These are phyloP conservation scores for Calameuta idolon DNA, from an alignment of 2,888 invertebrate genomes.

Conservation along the genomic window DNA sequence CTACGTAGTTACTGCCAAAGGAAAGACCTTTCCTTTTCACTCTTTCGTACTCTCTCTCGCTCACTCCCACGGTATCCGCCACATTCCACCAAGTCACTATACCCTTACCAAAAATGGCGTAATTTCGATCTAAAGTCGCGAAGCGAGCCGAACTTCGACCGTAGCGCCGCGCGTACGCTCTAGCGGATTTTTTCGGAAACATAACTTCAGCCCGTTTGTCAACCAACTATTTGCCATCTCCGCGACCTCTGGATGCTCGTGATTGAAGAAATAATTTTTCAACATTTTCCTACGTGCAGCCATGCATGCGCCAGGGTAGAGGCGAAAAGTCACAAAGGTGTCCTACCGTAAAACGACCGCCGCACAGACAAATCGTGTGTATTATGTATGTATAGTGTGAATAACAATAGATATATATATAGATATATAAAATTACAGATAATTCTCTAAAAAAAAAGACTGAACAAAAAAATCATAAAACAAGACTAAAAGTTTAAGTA, in stretches of 20 bases:
- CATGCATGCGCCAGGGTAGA: slow-evolving; percentile 53
- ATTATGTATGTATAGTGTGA: background rate
- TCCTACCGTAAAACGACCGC: background rate
- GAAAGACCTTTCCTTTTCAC: background rate
- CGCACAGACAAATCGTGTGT: background rate
- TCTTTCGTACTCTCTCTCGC: background rate
- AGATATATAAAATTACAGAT: background rate
- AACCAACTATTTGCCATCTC: background rate
- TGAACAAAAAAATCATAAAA: background rate
- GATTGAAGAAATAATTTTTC: slow-evolving; percentile 9
- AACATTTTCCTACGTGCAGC: slow-evolving; percentile 51
- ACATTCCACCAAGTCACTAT: background rate
- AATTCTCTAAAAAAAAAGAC: background rate
- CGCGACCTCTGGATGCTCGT: background rate
- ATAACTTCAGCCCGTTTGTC: background rate
- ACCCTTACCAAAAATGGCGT: background rate
- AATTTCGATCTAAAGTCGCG: background rate
- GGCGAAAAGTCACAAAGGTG: background rate
- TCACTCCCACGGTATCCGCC: background rate
- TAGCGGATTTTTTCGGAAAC: background rate
- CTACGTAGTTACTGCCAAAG: background rate
- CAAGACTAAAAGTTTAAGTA: slow-evolving; percentile 29
- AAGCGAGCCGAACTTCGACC: background rate
- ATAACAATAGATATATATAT: background rate
- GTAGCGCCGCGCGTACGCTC: background rate